These are phyloP conservation scores for Calidris pugnax DNA, from an alignment of 2,113 vertebrate genomes.

Conservation along the genomic window DNA sequence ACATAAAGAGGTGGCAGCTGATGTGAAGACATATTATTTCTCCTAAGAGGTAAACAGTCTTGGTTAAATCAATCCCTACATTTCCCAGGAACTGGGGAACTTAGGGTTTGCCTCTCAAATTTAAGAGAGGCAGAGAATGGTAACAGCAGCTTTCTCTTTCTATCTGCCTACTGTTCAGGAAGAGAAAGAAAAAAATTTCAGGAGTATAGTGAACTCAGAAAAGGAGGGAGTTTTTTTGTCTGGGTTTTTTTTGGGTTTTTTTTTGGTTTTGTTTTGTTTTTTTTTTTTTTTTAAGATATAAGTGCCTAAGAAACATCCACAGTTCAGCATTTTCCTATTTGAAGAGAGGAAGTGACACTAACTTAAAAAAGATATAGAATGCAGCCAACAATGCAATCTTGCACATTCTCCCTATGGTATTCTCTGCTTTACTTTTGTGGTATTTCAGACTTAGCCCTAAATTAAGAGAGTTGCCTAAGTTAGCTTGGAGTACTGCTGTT, in stretches of 20 bases:
- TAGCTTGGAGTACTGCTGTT: not conserved
- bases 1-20: not conserved
- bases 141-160: not conserved
- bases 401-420: not conserved
- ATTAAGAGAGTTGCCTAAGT: not conserved
- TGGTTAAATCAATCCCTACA: not conserved
- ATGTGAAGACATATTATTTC: not conserved
- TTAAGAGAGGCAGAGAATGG: not conserved
- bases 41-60: not conserved
- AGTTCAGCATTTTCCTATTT: not conserved
- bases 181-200: not conserved
- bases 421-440: not conserved
- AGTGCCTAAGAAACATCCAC: not conserved
- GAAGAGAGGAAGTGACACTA: not conserved
- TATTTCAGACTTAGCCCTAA: not conserved
- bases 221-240: too few species aligned
- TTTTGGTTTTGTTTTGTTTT: not conserved
- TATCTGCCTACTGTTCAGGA: not conserved
- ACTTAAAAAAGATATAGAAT: not conserved
- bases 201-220: not conserved
- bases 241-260: too few species aligned
- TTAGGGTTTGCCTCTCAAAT: not conserved
- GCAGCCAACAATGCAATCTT: not conserved
- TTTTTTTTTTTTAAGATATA: not conserved
- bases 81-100: not conserved